phyloP scores from a whole-genome alignment of 2,113 vertebrate genomes.

The Stercorarius parasiticus region DNA sequence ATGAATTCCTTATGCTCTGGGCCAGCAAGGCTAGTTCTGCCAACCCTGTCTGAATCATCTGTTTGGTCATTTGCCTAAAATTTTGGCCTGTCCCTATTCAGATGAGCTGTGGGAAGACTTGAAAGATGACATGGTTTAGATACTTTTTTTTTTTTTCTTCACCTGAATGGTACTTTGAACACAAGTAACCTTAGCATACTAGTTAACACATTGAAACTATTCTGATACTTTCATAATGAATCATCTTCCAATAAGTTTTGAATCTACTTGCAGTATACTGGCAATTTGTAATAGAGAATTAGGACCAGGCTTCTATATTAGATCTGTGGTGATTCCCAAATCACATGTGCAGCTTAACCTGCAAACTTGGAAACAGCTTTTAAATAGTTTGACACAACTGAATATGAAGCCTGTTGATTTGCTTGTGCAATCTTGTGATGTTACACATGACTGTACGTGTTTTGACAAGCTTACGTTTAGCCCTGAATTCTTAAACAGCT shows the following conservation, averaged over 20 bases:
- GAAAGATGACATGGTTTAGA: not conserved
- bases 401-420: not conserved
- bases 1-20: slow-evolving; percentile 38
- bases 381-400: not conserved
- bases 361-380: not conserved
- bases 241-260: not conserved
- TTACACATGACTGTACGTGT: not conserved
- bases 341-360: not conserved
- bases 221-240: not conserved
- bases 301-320: not conserved
- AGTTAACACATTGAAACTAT: not conserved
- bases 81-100: not conserved
- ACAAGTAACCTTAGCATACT: not conserved
- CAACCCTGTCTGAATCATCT: not conserved
- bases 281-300: not conserved
- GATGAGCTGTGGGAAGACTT: not conserved
- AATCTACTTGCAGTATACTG: not conserved
- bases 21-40: not conserved
- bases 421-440: not conserved
- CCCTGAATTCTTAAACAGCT: not conserved
- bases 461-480: not conserved
- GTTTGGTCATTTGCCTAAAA: not conserved
- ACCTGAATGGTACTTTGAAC: not conserved
- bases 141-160: not conserved
- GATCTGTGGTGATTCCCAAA: not conserved